Conservation (phyloP, 1,140 invertebrate genomes). For the Adelges cooleyi region DNA sequence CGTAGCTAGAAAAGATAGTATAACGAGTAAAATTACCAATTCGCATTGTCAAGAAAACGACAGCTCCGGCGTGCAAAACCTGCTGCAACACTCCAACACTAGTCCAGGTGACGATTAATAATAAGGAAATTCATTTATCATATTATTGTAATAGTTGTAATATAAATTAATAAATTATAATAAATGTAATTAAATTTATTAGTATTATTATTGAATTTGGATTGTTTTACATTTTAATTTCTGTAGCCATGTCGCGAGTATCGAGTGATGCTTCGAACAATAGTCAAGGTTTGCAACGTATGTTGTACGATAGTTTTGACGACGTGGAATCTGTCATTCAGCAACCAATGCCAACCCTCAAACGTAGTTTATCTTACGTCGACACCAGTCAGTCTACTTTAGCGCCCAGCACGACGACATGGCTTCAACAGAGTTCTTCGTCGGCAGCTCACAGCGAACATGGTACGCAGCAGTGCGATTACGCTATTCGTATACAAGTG, state of each 20-base stretch:
- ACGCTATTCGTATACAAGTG: no score
- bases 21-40: background rate
- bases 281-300: slow-evolving; percentile 33
- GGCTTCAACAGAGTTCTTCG: slow-evolving; percentile 56
- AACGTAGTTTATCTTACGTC: slow-evolving; percentile 19
- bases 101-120: background rate
- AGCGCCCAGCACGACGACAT: slow-evolving; percentile 66
- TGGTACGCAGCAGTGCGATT: no score
- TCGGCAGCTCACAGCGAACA: background rate
- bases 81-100: slow-evolving; percentile 11
- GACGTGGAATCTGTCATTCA: slow-evolving; percentile 2
- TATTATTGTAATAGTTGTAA: no score
- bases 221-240: no score
- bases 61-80: slow-evolving; percentile 21
- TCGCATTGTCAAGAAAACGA: slow-evolving; percentile 27
- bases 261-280: slow-evolving; percentile 20
- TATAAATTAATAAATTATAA: no score
- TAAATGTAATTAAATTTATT: no score
- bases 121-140: background rate
- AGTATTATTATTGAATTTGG: no score
- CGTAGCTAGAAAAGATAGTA: slow-evolving; percentile 36
- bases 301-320: slow-evolving; percentile 31
- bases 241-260: background rate
- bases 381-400: slow-evolving; percentile 47
- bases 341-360: background rate